phyloP scores from a whole-genome alignment of 2,888 invertebrate genomes.

The Eutolmus rufibarbis region DNA sequence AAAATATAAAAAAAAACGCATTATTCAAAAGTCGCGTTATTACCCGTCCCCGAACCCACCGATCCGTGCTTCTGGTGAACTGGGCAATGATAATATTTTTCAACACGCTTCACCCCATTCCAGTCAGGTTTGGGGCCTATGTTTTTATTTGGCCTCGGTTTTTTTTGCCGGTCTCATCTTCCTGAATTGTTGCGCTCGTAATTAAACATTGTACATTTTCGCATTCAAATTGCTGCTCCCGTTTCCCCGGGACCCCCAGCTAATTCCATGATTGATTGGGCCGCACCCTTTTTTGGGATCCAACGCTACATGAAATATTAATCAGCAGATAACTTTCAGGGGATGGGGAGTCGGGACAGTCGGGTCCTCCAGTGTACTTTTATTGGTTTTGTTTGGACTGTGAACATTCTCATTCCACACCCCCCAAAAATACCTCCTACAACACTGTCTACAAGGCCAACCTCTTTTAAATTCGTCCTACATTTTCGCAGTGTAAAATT shows the following conservation, averaged over 20 bases:
- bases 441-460: not conserved
- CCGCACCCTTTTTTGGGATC: not conserved
- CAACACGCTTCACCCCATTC: not conserved
- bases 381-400: not conserved
- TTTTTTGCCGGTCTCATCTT: not conserved
- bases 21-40: not conserved
- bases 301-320: not conserved
- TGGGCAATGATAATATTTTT: not conserved
- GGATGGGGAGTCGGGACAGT: not conserved
- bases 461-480: not conserved
- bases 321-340: not conserved
- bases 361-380: not conserved
- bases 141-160: not conserved
- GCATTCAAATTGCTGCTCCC: constrained; percentile 12
- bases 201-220: constrained; percentile 19
- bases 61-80: not conserved
- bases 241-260: not conserved
- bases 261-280: constrained; percentile 30
- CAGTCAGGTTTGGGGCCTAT: not conserved
- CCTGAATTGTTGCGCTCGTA: not conserved
- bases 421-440: not conserved
- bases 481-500: not conserved
- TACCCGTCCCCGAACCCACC: not conserved
- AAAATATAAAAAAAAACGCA: too few relatives aligned
- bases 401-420: not conserved